These are phyloP conservation scores for Berghia stephanieae DNA, from an alignment of 1,140 invertebrate species.

Conservation along the genomic window DNA sequence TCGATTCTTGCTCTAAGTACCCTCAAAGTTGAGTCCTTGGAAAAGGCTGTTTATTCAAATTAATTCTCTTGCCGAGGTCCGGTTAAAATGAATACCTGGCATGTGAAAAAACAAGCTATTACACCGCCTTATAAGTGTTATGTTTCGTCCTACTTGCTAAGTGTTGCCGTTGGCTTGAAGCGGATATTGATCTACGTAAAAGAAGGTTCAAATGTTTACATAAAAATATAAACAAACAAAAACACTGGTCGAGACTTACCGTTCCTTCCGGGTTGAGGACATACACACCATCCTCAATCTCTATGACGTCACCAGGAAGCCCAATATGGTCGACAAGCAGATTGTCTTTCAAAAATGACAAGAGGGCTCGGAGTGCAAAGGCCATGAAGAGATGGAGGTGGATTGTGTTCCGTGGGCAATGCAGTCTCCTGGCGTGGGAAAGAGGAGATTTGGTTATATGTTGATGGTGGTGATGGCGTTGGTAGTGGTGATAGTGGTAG, in stretches of 20 bases:
- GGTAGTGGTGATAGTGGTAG: not conserved
- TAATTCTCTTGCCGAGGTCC: too few species aligned
- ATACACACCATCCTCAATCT: conserved; percentile 30
- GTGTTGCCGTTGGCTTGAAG: not conserved
- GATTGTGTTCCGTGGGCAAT: conserved; percentile 76
- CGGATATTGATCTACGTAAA: not conserved
- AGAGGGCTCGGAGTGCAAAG: conserved; percentile 75
- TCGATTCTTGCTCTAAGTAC: too few species aligned
- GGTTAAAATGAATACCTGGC: too few species aligned
- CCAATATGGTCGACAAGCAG: conserved; percentile 73
- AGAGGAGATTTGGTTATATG: too few species aligned
- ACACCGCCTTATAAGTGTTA: too few species aligned
- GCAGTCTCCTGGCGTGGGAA: conserved; percentile 71
- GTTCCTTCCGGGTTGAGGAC: conserved; percentile 37
- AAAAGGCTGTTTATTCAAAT: too few species aligned
- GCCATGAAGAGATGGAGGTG: conserved; percentile 79
- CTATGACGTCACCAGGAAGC: conserved; percentile 56
- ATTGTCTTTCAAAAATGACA: conserved; percentile 73
- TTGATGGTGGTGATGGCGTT: too few species aligned
- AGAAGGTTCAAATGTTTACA: not conserved
- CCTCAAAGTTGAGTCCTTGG: too few species aligned
- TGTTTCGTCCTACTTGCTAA: too few species aligned
- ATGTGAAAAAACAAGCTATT: too few species aligned
- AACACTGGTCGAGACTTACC: conserved; percentile 30
- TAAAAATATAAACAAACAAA: not conserved